These are phyloP conservation scores for Drosophila greeni DNA, from an alignment of 2,888 invertebrate genomes.

Conservation along the genomic window DNA sequence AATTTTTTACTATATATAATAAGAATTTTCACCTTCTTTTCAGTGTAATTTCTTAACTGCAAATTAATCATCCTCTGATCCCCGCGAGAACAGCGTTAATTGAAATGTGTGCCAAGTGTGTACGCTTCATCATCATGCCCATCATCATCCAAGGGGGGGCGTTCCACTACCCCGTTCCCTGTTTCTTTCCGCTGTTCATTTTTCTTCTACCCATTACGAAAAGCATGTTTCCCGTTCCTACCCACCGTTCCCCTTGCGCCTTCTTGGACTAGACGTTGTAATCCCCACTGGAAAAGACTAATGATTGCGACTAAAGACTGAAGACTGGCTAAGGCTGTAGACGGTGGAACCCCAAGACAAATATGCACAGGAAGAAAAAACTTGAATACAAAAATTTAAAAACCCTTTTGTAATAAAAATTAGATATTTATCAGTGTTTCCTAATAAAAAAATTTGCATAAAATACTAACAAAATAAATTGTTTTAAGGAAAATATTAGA, in stretches of 20 bases:
- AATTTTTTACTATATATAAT: too few relatives aligned
- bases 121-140: slow-evolving; percentile 27
- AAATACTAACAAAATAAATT: background rate
- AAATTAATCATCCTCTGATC: slow-evolving; percentile 11
- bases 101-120: slow-evolving; percentile 66
- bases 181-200: slow-evolving; percentile 12
- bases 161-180: slow-evolving; percentile 5
- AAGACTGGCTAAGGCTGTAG: background rate
- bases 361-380: background rate
- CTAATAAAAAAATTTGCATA: too few relatives aligned
- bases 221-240: background rate
- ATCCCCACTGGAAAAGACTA: slow-evolving; percentile 53
- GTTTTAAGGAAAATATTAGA: background rate
- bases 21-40: too few relatives aligned
- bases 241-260: background rate
- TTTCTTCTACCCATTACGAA: background rate
- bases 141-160: slow-evolving; percentile 15
- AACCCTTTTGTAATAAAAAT: background rate
- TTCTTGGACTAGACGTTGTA: background rate
- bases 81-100: slow-evolving; percentile 43
- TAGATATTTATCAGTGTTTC: background rate
- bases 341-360: slow-evolving; percentile 26
- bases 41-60: background rate
- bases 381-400: background rate
- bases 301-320: slow-evolving; percentile 47